phyloP scores from a whole-genome alignment of 2,113 vertebrate genomes.

The Xiphophorus maculatus region DNA sequence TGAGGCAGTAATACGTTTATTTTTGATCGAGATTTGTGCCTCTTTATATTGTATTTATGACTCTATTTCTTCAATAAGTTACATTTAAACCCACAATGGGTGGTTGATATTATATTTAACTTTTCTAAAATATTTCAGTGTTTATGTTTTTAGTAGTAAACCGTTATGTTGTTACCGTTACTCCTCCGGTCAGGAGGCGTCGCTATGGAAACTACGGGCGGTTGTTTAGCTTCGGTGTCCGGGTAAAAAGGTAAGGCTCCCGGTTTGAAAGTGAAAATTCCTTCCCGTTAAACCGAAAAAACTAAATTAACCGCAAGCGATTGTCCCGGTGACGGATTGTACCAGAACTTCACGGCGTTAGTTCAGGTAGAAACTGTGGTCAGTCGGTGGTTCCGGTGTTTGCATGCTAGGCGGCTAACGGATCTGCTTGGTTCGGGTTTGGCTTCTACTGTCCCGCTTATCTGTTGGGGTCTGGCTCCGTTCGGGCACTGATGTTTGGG shows the following conservation, averaged over 20 bases:
- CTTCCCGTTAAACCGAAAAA: neutral
- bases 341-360: too few relatives aligned
- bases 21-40: neutral
- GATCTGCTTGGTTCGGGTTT: neutral
- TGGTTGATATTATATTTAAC: too few relatives aligned
- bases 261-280: conserved; percentile 13
- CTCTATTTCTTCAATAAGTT: neutral
- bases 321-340: neutral
- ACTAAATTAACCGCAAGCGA: neutral
- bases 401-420: neutral
- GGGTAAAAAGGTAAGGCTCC: conserved; percentile 1
- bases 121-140: too few relatives aligned
- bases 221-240: neutral
- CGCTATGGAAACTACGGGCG: neutral
- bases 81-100: too few relatives aligned
- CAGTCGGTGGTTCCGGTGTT: neutral
- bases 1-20: neutral
- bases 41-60: neutral
- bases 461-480: neutral
- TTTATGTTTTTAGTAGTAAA: too few relatives aligned
- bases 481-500: neutral
- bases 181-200: neutral
- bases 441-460: too few relatives aligned
- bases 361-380: neutral
- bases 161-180: too few relatives aligned